Conservation (phyloP, 2,888 invertebrate genomes). For the Phortica magna region DNA sequence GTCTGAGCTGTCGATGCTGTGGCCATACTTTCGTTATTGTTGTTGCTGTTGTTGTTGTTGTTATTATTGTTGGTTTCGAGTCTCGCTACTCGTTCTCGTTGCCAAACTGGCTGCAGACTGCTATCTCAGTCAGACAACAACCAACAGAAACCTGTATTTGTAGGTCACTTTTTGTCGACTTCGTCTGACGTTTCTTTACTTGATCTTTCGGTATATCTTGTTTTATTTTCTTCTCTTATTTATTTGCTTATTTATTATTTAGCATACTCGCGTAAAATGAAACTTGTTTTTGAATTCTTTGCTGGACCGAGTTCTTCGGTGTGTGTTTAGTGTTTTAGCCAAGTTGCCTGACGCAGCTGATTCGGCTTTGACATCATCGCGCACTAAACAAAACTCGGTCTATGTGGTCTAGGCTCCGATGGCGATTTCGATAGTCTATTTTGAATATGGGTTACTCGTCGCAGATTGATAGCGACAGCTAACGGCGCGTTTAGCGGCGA, state of each 20-base stretch:
- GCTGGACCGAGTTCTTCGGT: slow-evolving; percentile 52
- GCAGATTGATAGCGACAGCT: slow-evolving; percentile 47
- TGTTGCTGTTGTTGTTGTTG: slow-evolving; percentile 31
- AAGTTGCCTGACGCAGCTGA: slow-evolving; percentile 43
- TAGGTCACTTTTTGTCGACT: slow-evolving; percentile 71
- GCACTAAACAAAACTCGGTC: slow-evolving; percentile 9
- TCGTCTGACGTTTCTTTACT: slow-evolving; percentile 40
- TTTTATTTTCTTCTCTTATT: slow-evolving; percentile 59
- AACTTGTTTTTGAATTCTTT: slow-evolving; percentile 56
- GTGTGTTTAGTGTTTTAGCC: slow-evolving; percentile 44
- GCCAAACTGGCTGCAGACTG: slow-evolving; percentile 41
- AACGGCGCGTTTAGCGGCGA: slow-evolving; percentile 60
- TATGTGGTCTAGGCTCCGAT: slow-evolving; percentile 44
- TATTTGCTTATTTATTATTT: slow-evolving; percentile 66
- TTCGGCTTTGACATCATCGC: slow-evolving; percentile 50
- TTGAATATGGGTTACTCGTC: slow-evolving; percentile 72
- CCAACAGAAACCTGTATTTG: slow-evolving; percentile 72
- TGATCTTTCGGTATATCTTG: slow-evolving; percentile 35
- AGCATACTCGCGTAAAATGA: slow-evolving; percentile 66
- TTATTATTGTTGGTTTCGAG: slow-evolving; percentile 39
- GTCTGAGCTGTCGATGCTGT: slow-evolving; percentile 58
- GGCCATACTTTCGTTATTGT: slow-evolving; percentile 50
- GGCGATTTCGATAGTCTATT: slow-evolving; percentile 61
- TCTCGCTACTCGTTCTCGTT: slow-evolving; percentile 27
- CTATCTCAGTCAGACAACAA: slow-evolving; percentile 24